Conservation (phyloP, 2,113 vertebrate species). For the Atlantisia rogersi region DNA sequence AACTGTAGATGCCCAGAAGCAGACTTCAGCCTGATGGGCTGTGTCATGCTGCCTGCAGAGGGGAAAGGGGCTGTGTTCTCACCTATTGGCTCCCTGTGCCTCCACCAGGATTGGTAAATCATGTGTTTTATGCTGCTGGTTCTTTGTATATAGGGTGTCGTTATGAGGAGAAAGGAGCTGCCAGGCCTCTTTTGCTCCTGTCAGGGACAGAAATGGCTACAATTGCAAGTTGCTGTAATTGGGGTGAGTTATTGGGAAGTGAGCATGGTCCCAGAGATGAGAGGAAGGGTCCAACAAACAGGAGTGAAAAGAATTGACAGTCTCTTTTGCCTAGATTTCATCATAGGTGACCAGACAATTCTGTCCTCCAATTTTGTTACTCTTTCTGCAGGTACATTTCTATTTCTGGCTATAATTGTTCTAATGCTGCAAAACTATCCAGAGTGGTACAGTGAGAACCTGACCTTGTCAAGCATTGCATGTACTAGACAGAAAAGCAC, state of each 20-base stretch:
- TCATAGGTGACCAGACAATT: neutral
- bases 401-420: neutral
- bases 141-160: neutral
- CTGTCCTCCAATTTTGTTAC: neutral
- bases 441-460: neutral
- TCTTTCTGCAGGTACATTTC: neutral
- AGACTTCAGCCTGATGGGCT: neutral
- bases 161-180: neutral
- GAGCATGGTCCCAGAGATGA: neutral
- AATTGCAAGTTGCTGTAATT: neutral
- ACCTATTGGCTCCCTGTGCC: accelerated
- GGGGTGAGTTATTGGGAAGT: neutral
- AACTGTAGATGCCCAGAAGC: neutral
- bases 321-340: neutral
- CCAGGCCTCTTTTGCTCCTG: neutral
- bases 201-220: neutral
- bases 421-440: neutral
- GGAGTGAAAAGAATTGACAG: neutral
- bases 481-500: conserved; percentile 15
- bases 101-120: neutral
- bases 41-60: neutral
- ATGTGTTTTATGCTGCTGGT: neutral
- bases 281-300: neutral
- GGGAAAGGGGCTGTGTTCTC: accelerated
- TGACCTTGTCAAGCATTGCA: conserved; percentile 32